Evolutionary conservation across 2,113 vertebrate genomes (phyloP), one percentile per base, ranked within the genome.

Genomic region (Salvelinus alpinus): DNA sequence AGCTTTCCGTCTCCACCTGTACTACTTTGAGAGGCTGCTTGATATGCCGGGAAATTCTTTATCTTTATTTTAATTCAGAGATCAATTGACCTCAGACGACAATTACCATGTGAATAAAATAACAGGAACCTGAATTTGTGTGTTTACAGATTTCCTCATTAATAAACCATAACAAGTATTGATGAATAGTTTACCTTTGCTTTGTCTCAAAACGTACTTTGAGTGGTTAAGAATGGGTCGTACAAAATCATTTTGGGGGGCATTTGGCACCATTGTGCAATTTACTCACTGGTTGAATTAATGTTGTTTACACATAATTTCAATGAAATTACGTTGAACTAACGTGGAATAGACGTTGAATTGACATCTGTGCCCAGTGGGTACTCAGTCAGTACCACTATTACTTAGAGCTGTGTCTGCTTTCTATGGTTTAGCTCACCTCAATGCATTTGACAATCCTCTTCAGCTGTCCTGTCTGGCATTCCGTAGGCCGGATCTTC

Each of bases 401-500:
- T 16, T 54, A 44, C 38, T 44, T 20, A 0, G 54, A 20, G 4
- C 20, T 12, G 59, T 62, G 5, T 24, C 59, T 57, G 38, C 31
- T 64, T 31, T 25, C 64, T 16, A 3, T 73, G 51, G 3, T 31
- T 70, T 66, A 71, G 11, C 87, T 82, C 82, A 96, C 97, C 84
- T 92, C 87, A 1, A 94, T n/a, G 38, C 94, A 94, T 25, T 81
- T 88, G 71, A 92, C 87, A 22, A 90, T 85, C 83, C 96, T 92
- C 82, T 90, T 96, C 77, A 94, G 86, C 8, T 92, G 92, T 69
- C 95, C 92, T 0, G 75, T 89, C 44, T 92, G 91, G 82, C 96
- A 96, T 18, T 96, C 95, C 0, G 88, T 93, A 0, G 95, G 92
- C 34, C 83, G 80, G 79, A 96, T 94, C 88, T 95, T 97, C 83